A percentile compares a stretch with the other conserved stretches of the same genome.
Conservation (phyloP, 2,113 vertebrate species). For the Mellivora capensis region DNA sequence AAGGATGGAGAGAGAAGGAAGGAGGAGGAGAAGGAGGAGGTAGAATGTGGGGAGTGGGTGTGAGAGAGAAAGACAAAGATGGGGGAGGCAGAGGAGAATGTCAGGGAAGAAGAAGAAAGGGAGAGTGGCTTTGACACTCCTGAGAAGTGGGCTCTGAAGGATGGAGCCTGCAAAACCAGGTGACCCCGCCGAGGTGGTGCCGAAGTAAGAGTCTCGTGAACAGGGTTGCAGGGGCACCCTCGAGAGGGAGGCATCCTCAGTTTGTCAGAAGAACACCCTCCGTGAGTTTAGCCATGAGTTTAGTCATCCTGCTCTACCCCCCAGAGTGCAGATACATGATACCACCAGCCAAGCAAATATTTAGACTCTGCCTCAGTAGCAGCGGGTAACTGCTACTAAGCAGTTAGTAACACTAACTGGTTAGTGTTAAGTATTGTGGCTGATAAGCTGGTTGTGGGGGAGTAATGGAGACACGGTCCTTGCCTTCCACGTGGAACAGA, state of each 20-base stretch:
- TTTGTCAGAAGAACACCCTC: background rate
- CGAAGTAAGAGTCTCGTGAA: background rate
- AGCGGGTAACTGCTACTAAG: too few relatives aligned
- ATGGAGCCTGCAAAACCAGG: background rate
- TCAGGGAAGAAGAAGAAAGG: background rate
- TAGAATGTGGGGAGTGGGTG: background rate
- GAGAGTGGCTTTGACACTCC: background rate
- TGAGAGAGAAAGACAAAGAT: background rate
- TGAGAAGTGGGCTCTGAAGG: background rate
- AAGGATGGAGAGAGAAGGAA: background rate
- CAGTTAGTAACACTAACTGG: too few relatives aligned
- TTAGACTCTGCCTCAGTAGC: background rate
- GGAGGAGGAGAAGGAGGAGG: background rate
- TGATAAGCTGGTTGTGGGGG: background rate
- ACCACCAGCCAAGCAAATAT: background rate
- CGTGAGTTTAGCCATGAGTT: background rate
- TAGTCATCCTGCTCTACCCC: background rate
- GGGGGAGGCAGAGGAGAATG: too few relatives aligned
- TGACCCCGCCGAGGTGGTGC: background rate
- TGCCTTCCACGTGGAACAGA: background rate
- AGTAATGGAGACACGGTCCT: background rate
- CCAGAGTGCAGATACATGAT: background rate
- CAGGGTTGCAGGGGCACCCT: background rate
- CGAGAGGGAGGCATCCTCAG: background rate
- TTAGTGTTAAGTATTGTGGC: background rate